phyloP scores from a whole-genome alignment of 2,888 invertebrate species.

The Leptinotarsa tumamoca region DNA sequence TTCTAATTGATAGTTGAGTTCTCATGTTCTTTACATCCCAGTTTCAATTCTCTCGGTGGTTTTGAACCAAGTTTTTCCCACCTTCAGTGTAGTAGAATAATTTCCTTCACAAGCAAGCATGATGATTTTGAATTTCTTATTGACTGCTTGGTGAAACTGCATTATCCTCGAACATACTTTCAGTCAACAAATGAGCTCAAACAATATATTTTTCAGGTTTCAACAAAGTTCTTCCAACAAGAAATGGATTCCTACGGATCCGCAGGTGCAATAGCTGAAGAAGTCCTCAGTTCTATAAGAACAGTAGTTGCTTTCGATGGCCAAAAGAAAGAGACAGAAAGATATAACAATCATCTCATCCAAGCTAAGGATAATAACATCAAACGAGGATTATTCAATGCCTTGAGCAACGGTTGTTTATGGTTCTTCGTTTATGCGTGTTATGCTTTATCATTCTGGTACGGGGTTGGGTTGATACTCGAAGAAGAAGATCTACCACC shows the following conservation, averaged over 20 bases:
- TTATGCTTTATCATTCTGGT: constrained; percentile 87
- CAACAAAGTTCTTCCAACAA: constrained; percentile 74
- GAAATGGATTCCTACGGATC: constrained; percentile 80
- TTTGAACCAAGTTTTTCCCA: too few species aligned
- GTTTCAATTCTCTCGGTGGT: too few species aligned
- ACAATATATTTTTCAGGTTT: constrained; percentile 66
- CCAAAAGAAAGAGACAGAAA: constrained; percentile 75
- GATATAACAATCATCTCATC: constrained; percentile 75
- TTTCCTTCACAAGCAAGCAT: not conserved
- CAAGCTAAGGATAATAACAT: constrained; percentile 77
- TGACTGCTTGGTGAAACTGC: not conserved
- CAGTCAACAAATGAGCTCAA: not conserved
- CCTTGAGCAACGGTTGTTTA: constrained; percentile 77
- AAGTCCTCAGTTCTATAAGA: constrained; percentile 78
- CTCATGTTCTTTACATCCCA: too few species aligned
- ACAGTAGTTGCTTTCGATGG: constrained; percentile 87
- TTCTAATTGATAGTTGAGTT: too few species aligned
- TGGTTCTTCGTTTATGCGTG: constrained; percentile 84
- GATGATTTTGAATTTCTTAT: not conserved
- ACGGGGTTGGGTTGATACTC: constrained; percentile 77
- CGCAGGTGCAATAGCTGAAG: constrained; percentile 82
- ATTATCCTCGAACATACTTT: not conserved
- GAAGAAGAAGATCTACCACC: constrained; percentile 66
- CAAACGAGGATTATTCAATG: constrained; percentile 76
- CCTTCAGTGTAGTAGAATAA: not conserved